Conservation (phyloP, 2,797 vertebrate genomes). For the Poecilia velifera region DNA sequence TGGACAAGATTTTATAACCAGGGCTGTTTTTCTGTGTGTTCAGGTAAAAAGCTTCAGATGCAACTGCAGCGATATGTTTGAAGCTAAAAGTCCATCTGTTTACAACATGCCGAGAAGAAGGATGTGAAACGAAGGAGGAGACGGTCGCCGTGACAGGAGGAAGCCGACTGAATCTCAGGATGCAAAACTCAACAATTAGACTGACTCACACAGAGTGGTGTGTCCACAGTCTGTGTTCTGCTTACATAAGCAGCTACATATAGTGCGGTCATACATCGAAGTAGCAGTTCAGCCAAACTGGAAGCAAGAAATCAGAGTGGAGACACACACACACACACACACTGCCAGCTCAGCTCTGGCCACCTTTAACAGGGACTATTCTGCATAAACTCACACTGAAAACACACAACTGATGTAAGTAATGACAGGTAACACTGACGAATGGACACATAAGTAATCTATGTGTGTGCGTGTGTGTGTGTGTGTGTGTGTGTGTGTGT, state of each 20-base stretch:
- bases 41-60: background rate
- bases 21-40: background rate
- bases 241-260: slow-evolving; percentile 21
- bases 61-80: background rate
- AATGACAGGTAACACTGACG: slow-evolving; percentile 44
- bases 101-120: slow-evolving; percentile 13
- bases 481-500: slow-evolving; percentile 20
- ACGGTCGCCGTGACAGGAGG: background rate
- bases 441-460: slow-evolving; percentile 27
- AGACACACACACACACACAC: slow-evolving; percentile 49
- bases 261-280: slow-evolving; percentile 62
- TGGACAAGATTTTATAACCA: background rate
- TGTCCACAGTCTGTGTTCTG: slow-evolving; percentile 2
- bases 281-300: slow-evolving; percentile 87
- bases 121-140: slow-evolving; percentile 24
- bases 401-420: slow-evolving; percentile 17
- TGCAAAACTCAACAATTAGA: slow-evolving; percentile 53
- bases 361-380: slow-evolving; percentile 83
- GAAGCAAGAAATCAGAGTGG: slow-evolving; percentile 86
- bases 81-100: background rate
- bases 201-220: slow-evolving; percentile 21
- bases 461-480: slow-evolving; percentile 8
- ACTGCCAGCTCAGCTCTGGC: slow-evolving; percentile 84
- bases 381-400: slow-evolving; percentile 68
- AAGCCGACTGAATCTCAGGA: slow-evolving; percentile 20